Evolutionary conservation across 2,113 vertebrate species (phyloP).

Genomic region (Rhipidura dahli): DNA sequence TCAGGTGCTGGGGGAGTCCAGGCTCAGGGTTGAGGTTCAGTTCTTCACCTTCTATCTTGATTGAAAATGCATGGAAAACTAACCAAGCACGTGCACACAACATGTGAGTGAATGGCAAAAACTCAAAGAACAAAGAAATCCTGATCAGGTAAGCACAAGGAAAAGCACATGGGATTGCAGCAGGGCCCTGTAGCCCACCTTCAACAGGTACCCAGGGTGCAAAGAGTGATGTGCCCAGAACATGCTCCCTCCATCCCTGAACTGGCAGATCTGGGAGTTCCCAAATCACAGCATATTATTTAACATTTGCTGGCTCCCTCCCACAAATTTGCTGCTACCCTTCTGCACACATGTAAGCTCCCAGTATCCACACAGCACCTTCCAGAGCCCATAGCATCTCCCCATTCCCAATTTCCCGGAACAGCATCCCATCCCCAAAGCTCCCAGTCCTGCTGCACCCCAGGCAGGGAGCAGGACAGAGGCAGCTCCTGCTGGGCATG

Average conservation of each 20-base stretch:
- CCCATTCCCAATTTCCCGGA: background rate
- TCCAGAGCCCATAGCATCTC: background rate
- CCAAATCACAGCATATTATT: background rate
- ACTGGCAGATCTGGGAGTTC: background rate
- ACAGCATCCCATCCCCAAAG: background rate
- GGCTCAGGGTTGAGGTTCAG: background rate
- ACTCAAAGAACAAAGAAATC: background rate
- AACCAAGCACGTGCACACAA: background rate
- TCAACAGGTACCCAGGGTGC: background rate
- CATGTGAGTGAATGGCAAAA: background rate
- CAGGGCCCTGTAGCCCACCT: background rate
- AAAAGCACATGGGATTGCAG: fast-evolving
- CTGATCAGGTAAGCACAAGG: background rate
- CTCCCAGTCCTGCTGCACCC: fast-evolving
- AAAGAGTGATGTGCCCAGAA: fast-evolving
- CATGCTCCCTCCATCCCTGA: background rate
- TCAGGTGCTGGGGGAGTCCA: background rate
- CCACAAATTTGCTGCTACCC: background rate
- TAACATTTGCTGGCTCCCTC: background rate
- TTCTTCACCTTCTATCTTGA: background rate
- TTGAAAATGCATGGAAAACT: background rate
- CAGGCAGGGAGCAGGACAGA: fast-evolving
- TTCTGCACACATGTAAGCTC: background rate
- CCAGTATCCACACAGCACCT: fast-evolving
- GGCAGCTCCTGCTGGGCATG: fast-evolving